Percentiles rank a stretch among this genome's conserved stretches.
These are phyloP conservation scores for Aphidius ervi DNA, from an alignment of 1,140 invertebrate species.

Conservation along the genomic window DNA sequence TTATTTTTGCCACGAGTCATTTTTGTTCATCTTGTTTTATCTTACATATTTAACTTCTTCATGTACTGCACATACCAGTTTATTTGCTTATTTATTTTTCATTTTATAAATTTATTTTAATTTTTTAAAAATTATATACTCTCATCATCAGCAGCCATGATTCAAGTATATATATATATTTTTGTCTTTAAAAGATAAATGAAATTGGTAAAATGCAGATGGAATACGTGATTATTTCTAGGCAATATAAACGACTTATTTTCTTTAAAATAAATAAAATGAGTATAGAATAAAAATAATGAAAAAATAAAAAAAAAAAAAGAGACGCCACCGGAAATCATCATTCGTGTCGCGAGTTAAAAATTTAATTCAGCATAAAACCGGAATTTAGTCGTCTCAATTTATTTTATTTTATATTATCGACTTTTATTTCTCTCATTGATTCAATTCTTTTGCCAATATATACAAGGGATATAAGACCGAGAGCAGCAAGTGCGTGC, in stretches of 20 bases:
- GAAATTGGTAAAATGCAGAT: constrained; percentile 37
- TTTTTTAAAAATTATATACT: constrained; percentile 3
- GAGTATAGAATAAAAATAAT: neutral
- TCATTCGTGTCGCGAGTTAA: constrained; percentile 29
- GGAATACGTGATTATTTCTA: constrained; percentile 40
- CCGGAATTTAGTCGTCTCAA: constrained; percentile 26
- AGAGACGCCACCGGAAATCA: constrained; percentile 45
- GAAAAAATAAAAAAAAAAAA: constrained; percentile 26
- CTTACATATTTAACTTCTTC: constrained; percentile 15
- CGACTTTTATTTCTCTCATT: neutral
- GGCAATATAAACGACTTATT: constrained; percentile 14
- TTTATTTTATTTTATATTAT: neutral
- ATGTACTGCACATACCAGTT: neutral
- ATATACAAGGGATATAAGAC: neutral
- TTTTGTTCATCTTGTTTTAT: neutral
- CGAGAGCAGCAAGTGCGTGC: constrained; percentile 18
- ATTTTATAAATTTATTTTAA: constrained; percentile 9
- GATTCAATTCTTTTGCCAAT: neutral
- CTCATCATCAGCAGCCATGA: no score
- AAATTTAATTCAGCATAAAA: constrained; percentile 34
- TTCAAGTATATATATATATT: no score
- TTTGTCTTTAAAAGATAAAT: constrained; percentile 21
- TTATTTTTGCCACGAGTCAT: neutral
- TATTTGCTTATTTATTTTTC: neutral
- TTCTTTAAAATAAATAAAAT: neutral